Conservation (phyloP, 30 jellyfish, hydroid and myxozoan species). For the Aurelia coerulea region DNA sequence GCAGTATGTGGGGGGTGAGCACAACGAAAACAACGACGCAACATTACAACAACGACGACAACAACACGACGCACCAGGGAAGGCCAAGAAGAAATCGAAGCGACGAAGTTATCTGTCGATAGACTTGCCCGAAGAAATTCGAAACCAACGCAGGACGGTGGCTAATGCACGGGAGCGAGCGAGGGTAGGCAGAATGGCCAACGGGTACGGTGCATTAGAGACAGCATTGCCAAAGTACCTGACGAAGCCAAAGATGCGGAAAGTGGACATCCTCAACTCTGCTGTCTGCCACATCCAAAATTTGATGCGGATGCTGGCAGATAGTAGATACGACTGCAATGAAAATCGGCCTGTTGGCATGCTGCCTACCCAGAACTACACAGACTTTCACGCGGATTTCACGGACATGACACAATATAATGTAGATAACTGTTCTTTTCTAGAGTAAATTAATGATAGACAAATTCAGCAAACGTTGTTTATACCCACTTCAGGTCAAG, state of each 20-base stretch:
- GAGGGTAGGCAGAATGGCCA: constrained; percentile 73
- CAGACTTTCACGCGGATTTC: neutral
- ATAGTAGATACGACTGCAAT: neutral
- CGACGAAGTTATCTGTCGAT: constrained; percentile 59
- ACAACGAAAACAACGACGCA: too few species aligned
- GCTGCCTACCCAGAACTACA: neutral
- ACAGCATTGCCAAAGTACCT: constrained; percentile 57
- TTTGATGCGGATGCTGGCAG: constrained; percentile 43
- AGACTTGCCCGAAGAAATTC: constrained; percentile 61
- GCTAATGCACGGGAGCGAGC: constrained; percentile 83
- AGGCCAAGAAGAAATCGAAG: constrained; percentile 13
- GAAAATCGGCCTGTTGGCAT: neutral
- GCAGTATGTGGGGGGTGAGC: neutral
- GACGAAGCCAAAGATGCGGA: constrained; percentile 52
- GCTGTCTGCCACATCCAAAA: constrained; percentile 64
- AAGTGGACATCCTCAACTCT: constrained; percentile 70
- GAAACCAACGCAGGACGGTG: constrained; percentile 58
- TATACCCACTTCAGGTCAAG: too few species aligned
- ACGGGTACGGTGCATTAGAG: constrained; percentile 61
- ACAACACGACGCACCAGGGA: too few species aligned
- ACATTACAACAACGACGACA: too few species aligned
- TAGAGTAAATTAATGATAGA: too few species aligned
- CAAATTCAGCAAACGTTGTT: too few species aligned
- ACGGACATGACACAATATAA: too few species aligned
- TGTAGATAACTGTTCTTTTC: too few species aligned